Conservation (phyloP, 2,797 vertebrate genomes). For the Ataeniobius toweri region DNA sequence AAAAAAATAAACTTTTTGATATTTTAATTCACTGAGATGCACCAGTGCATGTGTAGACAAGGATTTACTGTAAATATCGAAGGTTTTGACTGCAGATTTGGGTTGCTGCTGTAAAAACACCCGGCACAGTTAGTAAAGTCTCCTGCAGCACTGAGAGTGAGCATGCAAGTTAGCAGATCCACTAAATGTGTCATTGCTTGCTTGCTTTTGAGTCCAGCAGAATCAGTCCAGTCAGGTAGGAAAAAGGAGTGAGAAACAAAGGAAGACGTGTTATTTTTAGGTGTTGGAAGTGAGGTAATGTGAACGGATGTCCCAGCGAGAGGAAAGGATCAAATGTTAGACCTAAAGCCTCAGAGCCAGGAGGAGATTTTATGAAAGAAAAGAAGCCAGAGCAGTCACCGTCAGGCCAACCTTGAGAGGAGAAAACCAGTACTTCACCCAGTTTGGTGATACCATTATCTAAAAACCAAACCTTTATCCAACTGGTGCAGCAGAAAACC, state of each 20-base stretch:
- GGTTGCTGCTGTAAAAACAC: constrained; percentile 26
- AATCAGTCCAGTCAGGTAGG: constrained; percentile 48
- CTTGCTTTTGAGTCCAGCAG: constrained; percentile 36
- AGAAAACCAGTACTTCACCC: constrained; percentile 28
- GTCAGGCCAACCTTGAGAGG: constrained; percentile 61
- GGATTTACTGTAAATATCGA: constrained; percentile 13
- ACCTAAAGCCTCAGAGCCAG: constrained; percentile 37
- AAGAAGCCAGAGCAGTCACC: constrained; percentile 44
- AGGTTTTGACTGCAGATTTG: constrained; percentile 17
- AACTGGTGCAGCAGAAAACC: neutral
- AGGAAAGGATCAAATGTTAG: constrained; percentile 43
- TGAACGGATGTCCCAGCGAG: constrained; percentile 46
- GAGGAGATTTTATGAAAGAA: constrained; percentile 38
- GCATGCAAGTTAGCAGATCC: constrained; percentile 74
- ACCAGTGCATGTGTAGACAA: neutral
- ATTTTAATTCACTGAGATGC: neutral
- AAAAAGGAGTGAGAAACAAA: constrained; percentile 51
- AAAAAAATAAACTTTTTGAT: neutral
- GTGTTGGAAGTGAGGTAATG: constrained; percentile 44
- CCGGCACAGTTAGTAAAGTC: constrained; percentile 32
- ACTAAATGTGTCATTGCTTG: constrained; percentile 27
- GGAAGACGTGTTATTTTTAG: constrained; percentile 44
- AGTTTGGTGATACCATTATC: constrained; percentile 16
- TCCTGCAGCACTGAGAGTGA: constrained; percentile 54
- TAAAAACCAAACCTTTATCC: constrained; percentile 8